Conservation (phyloP, 2,888 invertebrate species). For the Conops quadrifasciatus region DNA sequence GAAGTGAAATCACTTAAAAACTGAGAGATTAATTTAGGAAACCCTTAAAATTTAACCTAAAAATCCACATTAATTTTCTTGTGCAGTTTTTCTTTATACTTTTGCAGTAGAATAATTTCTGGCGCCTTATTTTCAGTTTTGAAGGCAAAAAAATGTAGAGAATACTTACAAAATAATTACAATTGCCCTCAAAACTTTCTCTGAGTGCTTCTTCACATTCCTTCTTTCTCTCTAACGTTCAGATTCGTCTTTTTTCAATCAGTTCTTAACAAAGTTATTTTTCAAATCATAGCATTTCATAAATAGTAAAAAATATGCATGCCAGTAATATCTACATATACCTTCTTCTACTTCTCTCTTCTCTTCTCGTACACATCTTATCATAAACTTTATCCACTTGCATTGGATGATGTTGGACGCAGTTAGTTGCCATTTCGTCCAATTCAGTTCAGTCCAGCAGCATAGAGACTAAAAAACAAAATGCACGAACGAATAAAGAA, state of each 20-base stretch:
- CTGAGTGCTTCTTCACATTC: background rate
- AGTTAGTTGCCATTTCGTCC: background rate
- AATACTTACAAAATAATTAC: constrained; percentile 1
- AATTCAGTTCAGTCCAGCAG: too few species aligned
- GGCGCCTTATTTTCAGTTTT: too few species aligned
- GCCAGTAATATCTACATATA: background rate
- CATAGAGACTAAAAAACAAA: too few species aligned
- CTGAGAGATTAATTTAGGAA: too few species aligned
- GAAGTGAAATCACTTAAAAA: background rate
- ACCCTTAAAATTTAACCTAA: too few species aligned
- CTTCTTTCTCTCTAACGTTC: background rate
- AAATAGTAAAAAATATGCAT: background rate
- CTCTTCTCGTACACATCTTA: background rate
- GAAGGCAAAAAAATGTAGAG: background rate
- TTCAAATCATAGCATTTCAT: constrained; percentile 13
- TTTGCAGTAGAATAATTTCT: too few species aligned
- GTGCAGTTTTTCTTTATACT: too few species aligned
- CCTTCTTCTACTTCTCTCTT: background rate
- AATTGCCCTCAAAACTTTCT: too few species aligned
- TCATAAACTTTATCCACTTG: too few species aligned
- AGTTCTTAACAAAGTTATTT: background rate
- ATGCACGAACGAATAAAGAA: too few species aligned
- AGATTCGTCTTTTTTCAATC: background rate
- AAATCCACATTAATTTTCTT: too few species aligned
- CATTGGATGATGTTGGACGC: too few species aligned